Evolutionary conservation across 2,113 vertebrate genomes (phyloP).

Genomic region (Percina caprodes): DNA sequence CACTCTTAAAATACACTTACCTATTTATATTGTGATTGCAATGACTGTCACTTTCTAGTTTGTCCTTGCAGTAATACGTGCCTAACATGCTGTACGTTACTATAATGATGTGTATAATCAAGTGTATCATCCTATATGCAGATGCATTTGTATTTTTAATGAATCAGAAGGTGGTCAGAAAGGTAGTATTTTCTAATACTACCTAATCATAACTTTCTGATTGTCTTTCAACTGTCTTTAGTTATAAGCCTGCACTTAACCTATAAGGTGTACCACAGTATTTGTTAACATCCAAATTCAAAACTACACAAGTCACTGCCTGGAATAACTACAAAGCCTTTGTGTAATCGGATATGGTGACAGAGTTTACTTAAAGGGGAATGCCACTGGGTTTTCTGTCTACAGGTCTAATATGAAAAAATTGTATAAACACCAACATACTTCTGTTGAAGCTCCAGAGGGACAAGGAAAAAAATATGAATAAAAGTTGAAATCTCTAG

Average conservation of each 20-base stretch:
- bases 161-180: not conserved
- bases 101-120: not conserved
- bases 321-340: not conserved
- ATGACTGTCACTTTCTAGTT: constrained; percentile 1
- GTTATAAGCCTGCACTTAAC: not conserved
- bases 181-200: not conserved
- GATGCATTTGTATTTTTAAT: not conserved
- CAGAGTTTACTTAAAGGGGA: not conserved
- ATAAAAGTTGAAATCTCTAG: not conserved
- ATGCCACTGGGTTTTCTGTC: not conserved
- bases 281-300: constrained; percentile 33
- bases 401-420: not conserved
- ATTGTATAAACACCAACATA: not conserved
- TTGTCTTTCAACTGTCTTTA: not conserved
- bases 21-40: constrained; percentile 1
- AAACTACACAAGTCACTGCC: constrained; percentile 8
- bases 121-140: not conserved
- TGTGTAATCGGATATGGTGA: not conserved
- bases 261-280: not conserved
- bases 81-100: not conserved
- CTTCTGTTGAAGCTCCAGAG: not conserved
- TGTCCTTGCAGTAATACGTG: not conserved
- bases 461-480: not conserved
- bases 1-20: constrained; percentile 14
- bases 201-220: not conserved